phyloP scores from a whole-genome alignment of 1,140 invertebrate genomes.

The Watersipora subatra region DNA sequence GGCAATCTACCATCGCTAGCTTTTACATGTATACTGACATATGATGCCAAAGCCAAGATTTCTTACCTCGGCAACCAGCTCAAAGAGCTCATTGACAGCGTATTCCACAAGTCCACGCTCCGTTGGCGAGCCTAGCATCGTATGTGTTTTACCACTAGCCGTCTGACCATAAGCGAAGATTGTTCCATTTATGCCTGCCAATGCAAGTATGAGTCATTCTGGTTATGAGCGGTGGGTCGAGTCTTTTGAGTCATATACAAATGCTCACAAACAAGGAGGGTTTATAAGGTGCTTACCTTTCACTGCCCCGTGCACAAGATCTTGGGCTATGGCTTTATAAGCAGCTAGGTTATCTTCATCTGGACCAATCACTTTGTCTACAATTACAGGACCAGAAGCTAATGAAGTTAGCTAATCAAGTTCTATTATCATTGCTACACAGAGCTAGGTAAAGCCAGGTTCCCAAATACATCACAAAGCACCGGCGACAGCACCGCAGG shows the following conservation, averaged over 20 bases:
- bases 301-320: background rate
- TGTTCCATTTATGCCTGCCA: slow-evolving; percentile 53
- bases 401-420: no score
- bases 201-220: background rate
- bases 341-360: background rate
- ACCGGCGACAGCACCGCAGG: no score
- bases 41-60: no score
- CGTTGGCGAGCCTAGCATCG: slow-evolving; percentile 83
- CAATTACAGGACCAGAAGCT: no score
- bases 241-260: background rate
- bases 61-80: slow-evolving; percentile 68
- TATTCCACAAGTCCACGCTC: slow-evolving; percentile 93
- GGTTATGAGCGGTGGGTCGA: background rate
- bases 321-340: background rate
- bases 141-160: slow-evolving; percentile 96
- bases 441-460: no score
- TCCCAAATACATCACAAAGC: no score
- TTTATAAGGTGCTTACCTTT: background rate
- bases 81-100: slow-evolving; percentile 97
- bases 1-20: no score
- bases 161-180: slow-evolving; percentile 99
- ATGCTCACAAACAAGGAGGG: background rate
- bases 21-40: no score
- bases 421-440: no score
- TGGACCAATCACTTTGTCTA: background rate